Evolutionary conservation across 2,113 vertebrate genomes (phyloP).

Genomic region (Indicator maculatus): DNA sequence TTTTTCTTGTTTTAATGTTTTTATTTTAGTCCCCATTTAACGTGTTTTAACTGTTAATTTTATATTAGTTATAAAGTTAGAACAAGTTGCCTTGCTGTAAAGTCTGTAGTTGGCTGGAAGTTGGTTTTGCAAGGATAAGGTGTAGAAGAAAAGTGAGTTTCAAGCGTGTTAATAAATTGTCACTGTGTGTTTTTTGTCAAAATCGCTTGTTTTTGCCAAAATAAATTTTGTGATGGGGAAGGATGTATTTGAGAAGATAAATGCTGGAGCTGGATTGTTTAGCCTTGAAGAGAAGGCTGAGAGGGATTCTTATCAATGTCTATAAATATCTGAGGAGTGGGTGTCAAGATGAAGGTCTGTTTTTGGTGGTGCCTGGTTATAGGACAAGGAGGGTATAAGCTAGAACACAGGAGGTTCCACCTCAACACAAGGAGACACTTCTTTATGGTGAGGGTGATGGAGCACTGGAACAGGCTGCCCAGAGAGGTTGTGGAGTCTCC

Average conservation of each 20-base stretch:
- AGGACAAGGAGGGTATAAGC: too few species aligned
- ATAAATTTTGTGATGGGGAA: not conserved
- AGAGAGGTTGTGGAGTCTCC: too few species aligned
- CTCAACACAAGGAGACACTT: too few species aligned
- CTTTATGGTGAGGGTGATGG: too few species aligned
- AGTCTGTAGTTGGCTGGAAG: not conserved
- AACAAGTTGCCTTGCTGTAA: not conserved
- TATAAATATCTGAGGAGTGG: too few species aligned
- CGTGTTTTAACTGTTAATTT: not conserved
- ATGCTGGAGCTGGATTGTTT: not conserved
- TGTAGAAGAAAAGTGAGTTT: conserved; percentile 3
- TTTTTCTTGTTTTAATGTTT: conserved; percentile 18
- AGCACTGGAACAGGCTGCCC: too few species aligned
- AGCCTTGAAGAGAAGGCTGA: too few species aligned
- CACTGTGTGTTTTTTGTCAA: not conserved
- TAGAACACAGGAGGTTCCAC: too few species aligned
- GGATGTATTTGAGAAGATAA: not conserved
- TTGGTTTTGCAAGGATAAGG: not conserved
- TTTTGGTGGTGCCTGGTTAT: too few species aligned
- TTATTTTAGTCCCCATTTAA: not conserved
- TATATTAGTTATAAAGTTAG: not conserved
- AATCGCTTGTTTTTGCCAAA: not conserved
- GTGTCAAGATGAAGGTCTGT: too few species aligned
- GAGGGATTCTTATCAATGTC: too few species aligned
- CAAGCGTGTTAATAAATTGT: not conserved